These are phyloP conservation scores for Catocala sponsa DNA, from an alignment of 2,888 invertebrate species.

Conservation along the genomic window DNA sequence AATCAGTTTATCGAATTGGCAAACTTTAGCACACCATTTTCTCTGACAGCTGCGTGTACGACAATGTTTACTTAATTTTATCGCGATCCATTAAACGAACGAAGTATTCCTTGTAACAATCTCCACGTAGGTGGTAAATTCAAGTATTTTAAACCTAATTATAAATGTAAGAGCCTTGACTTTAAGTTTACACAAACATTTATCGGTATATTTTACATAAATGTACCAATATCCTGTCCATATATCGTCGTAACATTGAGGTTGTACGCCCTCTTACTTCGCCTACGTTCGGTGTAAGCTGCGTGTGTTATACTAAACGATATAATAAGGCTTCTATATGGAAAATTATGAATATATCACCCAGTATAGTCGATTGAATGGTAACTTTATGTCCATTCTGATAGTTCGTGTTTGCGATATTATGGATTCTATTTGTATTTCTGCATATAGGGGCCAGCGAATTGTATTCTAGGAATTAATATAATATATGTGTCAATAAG, in stretches of 20 bases:
- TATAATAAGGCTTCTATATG: constrained; percentile 35
- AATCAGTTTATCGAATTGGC: neutral
- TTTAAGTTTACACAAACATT: constrained; percentile 40
- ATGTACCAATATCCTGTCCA: constrained; percentile 53
- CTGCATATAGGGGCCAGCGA: constrained; percentile 10
- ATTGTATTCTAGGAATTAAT: constrained; percentile 5
- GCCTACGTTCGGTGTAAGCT: constrained; percentile 48
- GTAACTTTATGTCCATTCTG: constrained; percentile 35
- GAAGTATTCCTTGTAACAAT: constrained; percentile 11
- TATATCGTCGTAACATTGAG: constrained; percentile 49
- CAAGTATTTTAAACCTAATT: constrained; percentile 35
- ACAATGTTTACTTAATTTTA: constrained; percentile 25
- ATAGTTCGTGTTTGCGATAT: constrained; percentile 35
- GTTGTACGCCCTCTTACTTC: constrained; percentile 54
- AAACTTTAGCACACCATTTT: constrained; percentile 27
- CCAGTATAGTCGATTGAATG: constrained; percentile 30
- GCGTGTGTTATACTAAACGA: constrained; percentile 34
- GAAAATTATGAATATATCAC: constrained; percentile 37
- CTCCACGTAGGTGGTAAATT: constrained; percentile 31
- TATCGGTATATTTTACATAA: constrained; percentile 38
- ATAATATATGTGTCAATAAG: constrained; percentile 10
- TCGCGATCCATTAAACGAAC: constrained; percentile 16
- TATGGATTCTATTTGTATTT: constrained; percentile 16
- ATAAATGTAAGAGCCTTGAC: constrained; percentile 45
- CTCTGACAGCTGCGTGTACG: constrained; percentile 34